Evolutionary conservation across 2,888 invertebrate species (phyloP), one percentile per base, ranked within the genome.

Genomic region (Loripinus fragilis): DNA sequence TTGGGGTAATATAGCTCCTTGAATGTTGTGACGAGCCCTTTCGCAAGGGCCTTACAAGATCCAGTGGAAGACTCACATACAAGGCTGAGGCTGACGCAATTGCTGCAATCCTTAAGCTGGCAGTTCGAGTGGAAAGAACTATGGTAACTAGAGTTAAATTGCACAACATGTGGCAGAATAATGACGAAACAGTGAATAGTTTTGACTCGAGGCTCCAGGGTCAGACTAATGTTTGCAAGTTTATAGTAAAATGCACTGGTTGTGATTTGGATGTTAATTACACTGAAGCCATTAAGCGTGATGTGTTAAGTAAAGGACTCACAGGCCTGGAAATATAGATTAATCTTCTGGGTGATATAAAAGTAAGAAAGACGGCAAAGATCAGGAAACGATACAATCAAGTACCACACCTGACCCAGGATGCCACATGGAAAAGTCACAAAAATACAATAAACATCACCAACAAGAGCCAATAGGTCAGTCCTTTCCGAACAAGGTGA

Each of bases 11-110:
- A 17, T 80, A 85, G 67, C 82, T 86, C 1, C 73, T 83, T 0
- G 81, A 87, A 68, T 85, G 84, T 48, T 87, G 85, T 60, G 82
- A 87, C 35, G 83, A 86, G 64, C 41, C 71, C 5, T 76, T 85
- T 12, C 74, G 84, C 0, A 86, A 71, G 33, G 82, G 86, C 65
- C 73, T 86, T 1, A 85, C 84, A 0, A 66, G 71, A 12, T 23
- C 52, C n/a, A 50, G 71, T 23, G 55, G 71, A 20, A 50, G 33
- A 20, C 52, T 70, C 5, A 50, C 70, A 12, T n/a, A 48, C 52
- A 48, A 45, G 23, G 28, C 42, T 15, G 69, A 69, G 48, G n/a
- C n/a, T n/a, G n/a, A n/a, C n/a, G n/a, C n/a, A n/a, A n/a, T n/a
- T n/a, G n/a, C 20, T n/a, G 79, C 78, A 23, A 83, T 85, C 23